phyloP scores from a whole-genome alignment of 2,797 vertebrate genomes.

The Meriones psammophilus region DNA sequence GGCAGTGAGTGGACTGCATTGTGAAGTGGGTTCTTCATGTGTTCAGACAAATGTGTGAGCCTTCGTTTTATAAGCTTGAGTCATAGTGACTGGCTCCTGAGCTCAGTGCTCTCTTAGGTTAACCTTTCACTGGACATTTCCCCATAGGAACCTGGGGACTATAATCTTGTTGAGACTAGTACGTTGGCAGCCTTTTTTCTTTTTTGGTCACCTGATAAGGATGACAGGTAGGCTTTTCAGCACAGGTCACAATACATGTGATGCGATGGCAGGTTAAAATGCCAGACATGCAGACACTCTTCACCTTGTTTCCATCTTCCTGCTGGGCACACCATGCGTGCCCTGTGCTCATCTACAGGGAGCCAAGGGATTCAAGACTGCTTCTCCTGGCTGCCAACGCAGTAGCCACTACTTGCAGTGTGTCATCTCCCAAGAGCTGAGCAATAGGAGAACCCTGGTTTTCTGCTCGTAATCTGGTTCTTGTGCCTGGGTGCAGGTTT shows the following conservation, averaged over 20 bases:
- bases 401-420: background rate
- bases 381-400: background rate
- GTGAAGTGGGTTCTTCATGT: background rate
- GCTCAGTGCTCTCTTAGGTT: background rate
- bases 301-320: conserved; percentile 34
- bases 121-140: background rate
- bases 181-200: background rate
- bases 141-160: background rate
- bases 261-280: conserved; percentile 61
- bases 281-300: background rate
- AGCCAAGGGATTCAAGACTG: background rate
- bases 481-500: conserved; percentile 84
- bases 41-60: background rate
- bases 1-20: background rate
- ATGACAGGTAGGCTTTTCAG: conserved; percentile 57
- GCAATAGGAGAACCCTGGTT: background rate
- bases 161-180: background rate
- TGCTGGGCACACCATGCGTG: conserved; percentile 20
- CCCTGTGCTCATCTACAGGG: conserved; percentile 21
- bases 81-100: background rate
- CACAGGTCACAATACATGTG: conserved; percentile 71
- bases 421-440: conserved; percentile 14
- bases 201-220: background rate
- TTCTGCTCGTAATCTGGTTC: conserved; percentile 54
- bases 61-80: background rate